These are phyloP conservation scores for Alviniconcha marisindica DNA, from an alignment of 1,140 invertebrate species.

Conservation along the genomic window DNA sequence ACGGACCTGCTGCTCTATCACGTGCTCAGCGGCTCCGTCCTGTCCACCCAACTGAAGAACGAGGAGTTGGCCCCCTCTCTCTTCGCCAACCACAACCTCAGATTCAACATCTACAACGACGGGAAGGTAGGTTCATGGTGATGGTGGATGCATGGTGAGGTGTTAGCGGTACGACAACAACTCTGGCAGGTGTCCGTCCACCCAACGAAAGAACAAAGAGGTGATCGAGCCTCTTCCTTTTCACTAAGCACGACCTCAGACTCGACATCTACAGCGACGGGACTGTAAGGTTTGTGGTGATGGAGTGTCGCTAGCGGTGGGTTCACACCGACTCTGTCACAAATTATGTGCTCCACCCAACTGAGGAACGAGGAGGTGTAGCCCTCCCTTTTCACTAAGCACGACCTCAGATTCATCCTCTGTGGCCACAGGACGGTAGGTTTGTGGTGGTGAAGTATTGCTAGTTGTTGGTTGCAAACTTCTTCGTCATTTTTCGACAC, in stretches of 20 bases:
- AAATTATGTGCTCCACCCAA: too few relatives aligned
- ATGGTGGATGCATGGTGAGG: too few relatives aligned
- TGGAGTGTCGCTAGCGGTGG: too few relatives aligned
- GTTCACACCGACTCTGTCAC: too few relatives aligned
- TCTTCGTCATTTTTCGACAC: too few relatives aligned
- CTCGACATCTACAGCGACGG: constrained; percentile 52
- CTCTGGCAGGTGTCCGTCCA: constrained; percentile 32
- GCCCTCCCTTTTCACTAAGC: too few relatives aligned
- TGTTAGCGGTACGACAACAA: constrained; percentile 64
- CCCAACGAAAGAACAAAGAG: constrained; percentile 75
- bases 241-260: constrained; percentile 84
- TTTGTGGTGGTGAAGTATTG: too few relatives aligned
- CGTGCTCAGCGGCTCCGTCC: constrained; percentile 32
- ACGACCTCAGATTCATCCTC: too few relatives aligned
- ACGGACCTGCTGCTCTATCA: constrained; percentile 77
- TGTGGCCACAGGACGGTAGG: too few relatives aligned
- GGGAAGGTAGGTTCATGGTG: constrained; percentile 46
- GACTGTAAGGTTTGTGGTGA: too few relatives aligned
- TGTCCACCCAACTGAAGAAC: constrained; percentile 44
- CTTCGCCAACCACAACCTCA: constrained; percentile 85
- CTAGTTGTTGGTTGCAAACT: too few relatives aligned
- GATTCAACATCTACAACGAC: constrained; percentile 52
- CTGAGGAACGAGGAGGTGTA: too few relatives aligned
- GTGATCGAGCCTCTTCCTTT: constrained; percentile 82
- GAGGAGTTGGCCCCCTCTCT: constrained; percentile 82